Percentiles rank a stretch among this genome's conserved stretches.
Evolutionary conservation across 2,888 invertebrate genomes (phyloP).

Genomic region (Sycophila texana): DNA sequence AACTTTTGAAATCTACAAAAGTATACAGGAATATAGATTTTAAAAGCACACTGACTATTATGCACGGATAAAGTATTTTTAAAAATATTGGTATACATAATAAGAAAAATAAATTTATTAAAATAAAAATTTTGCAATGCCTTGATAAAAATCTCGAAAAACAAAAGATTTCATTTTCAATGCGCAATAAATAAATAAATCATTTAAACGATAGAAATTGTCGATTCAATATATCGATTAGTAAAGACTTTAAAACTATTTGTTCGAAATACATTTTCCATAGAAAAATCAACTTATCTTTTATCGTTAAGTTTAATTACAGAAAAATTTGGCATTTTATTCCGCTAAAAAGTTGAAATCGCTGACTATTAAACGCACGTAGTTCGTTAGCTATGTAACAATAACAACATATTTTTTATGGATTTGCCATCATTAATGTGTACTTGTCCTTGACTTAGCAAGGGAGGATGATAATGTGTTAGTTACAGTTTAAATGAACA

Average conservation of each 20-base stretch:
- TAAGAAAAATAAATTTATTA: constrained; percentile 20
- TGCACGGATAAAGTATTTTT: constrained; percentile 37
- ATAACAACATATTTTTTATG: constrained; percentile 47
- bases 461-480: constrained; percentile 35
- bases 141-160: constrained; percentile 16
- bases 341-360: constrained; percentile 36
- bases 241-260: constrained; percentile 42
- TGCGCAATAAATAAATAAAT: constrained; percentile 49
- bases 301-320: constrained; percentile 38
- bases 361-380: constrained; percentile 47
- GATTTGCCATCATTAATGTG: constrained; percentile 28
- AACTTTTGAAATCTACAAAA: constrained; percentile 55
- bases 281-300: constrained; percentile 54
- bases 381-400: constrained; percentile 46
- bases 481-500: constrained; percentile 50
- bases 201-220: constrained; percentile 36
- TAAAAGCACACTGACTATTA: constrained; percentile 54
- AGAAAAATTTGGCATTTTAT: constrained; percentile 52
- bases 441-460: constrained; percentile 24
- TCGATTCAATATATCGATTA: constrained; percentile 40
- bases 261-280: constrained; percentile 52
- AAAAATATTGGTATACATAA: constrained; percentile 13
- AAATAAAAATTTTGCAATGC: constrained; percentile 34
- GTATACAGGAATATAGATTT: constrained; percentile 47
- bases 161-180: neutral